phyloP scores from a whole-genome alignment of 2,888 invertebrate genomes.

The Eretmocerus hayati region DNA sequence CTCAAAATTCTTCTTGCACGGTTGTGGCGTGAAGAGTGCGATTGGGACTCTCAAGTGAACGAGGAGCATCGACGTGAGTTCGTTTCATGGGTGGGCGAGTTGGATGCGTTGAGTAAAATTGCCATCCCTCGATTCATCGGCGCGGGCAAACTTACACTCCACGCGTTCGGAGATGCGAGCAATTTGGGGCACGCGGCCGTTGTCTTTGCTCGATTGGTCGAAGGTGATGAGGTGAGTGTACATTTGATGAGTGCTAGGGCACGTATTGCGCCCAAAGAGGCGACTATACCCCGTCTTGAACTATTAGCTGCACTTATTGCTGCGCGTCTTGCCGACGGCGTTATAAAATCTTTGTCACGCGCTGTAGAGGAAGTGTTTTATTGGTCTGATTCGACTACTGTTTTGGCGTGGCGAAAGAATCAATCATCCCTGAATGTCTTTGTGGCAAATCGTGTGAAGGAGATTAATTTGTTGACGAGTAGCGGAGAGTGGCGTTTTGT shows the following conservation, averaged over 20 bases:
- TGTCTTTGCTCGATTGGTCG: constrained; percentile 1
- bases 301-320: constrained; percentile 24
- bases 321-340: background rate
- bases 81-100: background rate
- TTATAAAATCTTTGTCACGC: constrained; percentile 10
- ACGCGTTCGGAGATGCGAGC: constrained; percentile 30
- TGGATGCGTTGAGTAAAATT: background rate
- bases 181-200: constrained; percentile 7
- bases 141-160: constrained; percentile 14
- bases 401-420: background rate
- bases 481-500: constrained; percentile 28
- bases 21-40: background rate
- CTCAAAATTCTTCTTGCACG: constrained; percentile 2
- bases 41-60: constrained; percentile 3
- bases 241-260: no score
- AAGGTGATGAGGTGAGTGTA: no score
- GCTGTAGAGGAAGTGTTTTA: constrained; percentile 27
- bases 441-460: constrained; percentile 11
- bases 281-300: background rate
- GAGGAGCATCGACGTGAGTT: background rate
- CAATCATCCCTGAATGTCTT: background rate
- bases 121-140: constrained; percentile 1
- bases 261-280: no score
- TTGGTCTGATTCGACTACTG: background rate
- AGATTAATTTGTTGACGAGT: background rate